Evolutionary conservation across 1,140 invertebrate genomes (phyloP), one percentile per base, ranked within the genome.

Genomic region (Pseudoatta argentina): DNA sequence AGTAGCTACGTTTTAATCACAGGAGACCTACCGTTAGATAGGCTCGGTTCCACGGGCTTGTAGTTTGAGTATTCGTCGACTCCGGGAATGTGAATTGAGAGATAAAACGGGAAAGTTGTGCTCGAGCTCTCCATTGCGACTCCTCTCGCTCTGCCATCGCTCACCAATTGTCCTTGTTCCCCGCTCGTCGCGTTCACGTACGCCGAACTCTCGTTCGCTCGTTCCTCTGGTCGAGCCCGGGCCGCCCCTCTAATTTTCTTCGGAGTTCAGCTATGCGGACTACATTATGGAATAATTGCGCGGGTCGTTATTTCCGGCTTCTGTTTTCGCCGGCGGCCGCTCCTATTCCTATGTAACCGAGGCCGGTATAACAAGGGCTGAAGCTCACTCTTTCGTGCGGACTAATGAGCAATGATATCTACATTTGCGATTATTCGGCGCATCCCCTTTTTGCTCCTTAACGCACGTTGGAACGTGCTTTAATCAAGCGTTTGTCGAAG

Each of bases 261-360:
- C 92, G 73, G 83, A 92, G 92, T 92, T 94, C 91, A 93, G 89
- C 93, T 91, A 93, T 92, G 90, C 88, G 92, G 93, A 92, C 92
- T 94, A 92, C 92, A 93, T 94, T 93, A 94, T 91, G 90, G 91
- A 94, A 93, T 93, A 94, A 93, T 94, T 94, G 93, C 91, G 86
- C 87, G 86, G 91, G 88, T 93, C 92, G 92, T 93, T 93, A 93
- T 92, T 91, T 88, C 82, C 86, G 91, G 86, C 88, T 91, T 92
- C 91, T 93, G 92, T 92, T 92, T 91, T 91, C 91, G 79, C 86
- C 77, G 88, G 85, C 88, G 85, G 83, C 82, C 85, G 79, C 85
- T 91, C 85, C 82, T 87, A 87, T 83, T 82, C 75, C 69, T 87
- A 66, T 71, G 55, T 79, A 89, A 64, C 71, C 82, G 89, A 85